A percentile compares a stretch with the other conserved stretches of the same genome.
phyloP scores from a whole-genome alignment of 2,888 invertebrate species.

The Protophormia terraenovae region DNA sequence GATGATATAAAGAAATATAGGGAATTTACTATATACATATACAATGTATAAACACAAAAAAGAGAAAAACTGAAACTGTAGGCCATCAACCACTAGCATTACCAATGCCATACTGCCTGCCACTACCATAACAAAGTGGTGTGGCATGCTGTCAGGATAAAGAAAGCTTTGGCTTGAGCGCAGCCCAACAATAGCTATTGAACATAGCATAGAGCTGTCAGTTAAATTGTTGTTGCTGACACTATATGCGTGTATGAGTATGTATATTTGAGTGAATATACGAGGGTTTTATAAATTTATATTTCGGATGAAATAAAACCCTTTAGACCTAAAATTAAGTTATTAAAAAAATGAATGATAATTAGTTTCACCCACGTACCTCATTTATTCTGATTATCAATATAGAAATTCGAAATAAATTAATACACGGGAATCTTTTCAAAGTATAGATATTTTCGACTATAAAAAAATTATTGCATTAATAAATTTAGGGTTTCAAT shows the following conservation, averaged over 20 bases:
- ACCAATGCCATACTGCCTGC: slow-evolving; percentile 1
- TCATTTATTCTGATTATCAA: too few relatives aligned
- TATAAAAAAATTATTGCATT: too few relatives aligned
- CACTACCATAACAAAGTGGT: slow-evolving; percentile 8
- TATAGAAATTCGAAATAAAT: too few relatives aligned
- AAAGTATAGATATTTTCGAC: too few relatives aligned
- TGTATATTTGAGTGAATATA: background rate
- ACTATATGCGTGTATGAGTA: background rate
- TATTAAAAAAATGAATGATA: too few relatives aligned
- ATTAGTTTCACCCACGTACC: too few relatives aligned
- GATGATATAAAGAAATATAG: slow-evolving; percentile 48
- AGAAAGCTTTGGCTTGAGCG: slow-evolving; percentile 18
- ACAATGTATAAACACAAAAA: background rate
- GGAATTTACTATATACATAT: slow-evolving; percentile 21
- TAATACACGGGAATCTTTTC: too few relatives aligned
- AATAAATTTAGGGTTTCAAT: too few relatives aligned
- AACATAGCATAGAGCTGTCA: slow-evolving; percentile 14
- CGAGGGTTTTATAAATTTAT: slow-evolving; percentile 6
- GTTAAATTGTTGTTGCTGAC: slow-evolving; percentile 9
- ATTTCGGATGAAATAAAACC: too few relatives aligned
- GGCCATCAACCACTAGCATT: slow-evolving; percentile 50
- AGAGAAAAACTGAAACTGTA: slow-evolving; percentile 19
- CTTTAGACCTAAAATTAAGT: too few relatives aligned
- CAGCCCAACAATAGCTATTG: background rate
- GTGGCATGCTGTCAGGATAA: slow-evolving; percentile 24